Base-by-base conservation (phyloP, 2,888 invertebrate species). In the Cistogaster globosa region DNA sequence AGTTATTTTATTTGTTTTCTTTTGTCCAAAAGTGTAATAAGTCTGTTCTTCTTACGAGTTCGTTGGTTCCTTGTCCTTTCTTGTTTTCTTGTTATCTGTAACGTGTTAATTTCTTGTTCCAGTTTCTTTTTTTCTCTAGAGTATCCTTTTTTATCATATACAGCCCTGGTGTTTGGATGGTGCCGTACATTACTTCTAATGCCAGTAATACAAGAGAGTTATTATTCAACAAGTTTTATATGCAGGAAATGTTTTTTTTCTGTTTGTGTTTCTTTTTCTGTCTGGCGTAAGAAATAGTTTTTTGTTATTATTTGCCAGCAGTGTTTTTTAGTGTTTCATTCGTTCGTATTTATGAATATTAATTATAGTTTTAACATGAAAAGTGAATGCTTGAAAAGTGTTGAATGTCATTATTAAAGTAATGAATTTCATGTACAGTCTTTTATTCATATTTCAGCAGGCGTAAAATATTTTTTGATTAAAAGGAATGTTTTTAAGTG, bases 341-440 rank as follows among this genome's bases (percentile, higher is more conserved):
- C 20, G 12, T 75, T 36, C 51, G 18, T 38, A 62, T 58, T 63
- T 75, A 69, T 69, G 63, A 69, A 58, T 76, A 82, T 71, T 82
- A 71, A 75, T 82, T 76, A 65, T 76, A 12, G 26, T 69, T 68
- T 38, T 18, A 63, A 63, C 38, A 58, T 42, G 48, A 63, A 76
- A 48, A 16, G 18, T 51, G 18, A 60, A 67, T 74, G 36, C 60
- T 67, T 60, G 60, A 2, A 81, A 38, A 55, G 20, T 68, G 48
- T 60, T 67, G 42, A 53, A 45, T 65, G 53, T 22, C 68, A 55
- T 58, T 57, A 65, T 72, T 65, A 58, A n/a, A 38, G 38, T 65
- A 9, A 45, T n/a, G 6, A 14, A 26, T 14, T 32, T 26, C 12
- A 8, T 26, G 16, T 16, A 36, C 4, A 18, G 12, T 3, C 32